phyloP scores from a whole-genome alignment of 2,797 vertebrate species.

The Cuniculus paca region DNA sequence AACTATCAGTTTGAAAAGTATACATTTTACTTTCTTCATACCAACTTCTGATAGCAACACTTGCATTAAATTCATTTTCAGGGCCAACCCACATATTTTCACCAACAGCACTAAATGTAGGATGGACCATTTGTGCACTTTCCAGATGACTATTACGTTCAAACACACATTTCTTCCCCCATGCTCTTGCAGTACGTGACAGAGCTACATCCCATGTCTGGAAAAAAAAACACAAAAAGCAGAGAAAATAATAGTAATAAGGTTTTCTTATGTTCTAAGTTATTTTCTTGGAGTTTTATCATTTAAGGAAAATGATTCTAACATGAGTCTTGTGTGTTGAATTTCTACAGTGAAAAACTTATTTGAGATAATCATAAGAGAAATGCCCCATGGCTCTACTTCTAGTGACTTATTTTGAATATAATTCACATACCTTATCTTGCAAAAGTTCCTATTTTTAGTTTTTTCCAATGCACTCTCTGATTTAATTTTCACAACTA shows the following conservation, averaged over 20 bases:
- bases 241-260: conserved; percentile 38
- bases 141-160: conserved; percentile 83
- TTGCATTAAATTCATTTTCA: conserved; percentile 73
- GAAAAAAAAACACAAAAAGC: conserved; percentile 62
- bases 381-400: background rate
- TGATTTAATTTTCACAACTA: background rate
- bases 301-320: conserved; percentile 49
- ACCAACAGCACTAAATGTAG: conserved; percentile 87
- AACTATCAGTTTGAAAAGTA: conserved; percentile 52
- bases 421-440: background rate
- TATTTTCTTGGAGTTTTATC: conserved; percentile 36
- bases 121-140: conserved; percentile 78
- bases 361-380: conserved; percentile 25
- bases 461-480: background rate
- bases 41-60: conserved; percentile 83
- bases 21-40: conserved; percentile 84
- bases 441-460: background rate
- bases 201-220: conserved; percentile 93
- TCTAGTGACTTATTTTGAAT: background rate
- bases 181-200: conserved; percentile 88
- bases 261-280: background rate
- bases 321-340: background rate
- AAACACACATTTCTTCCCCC: conserved; percentile 87
- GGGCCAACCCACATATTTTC: conserved; percentile 89
- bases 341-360: background rate